phyloP scores from a whole-genome alignment of 2,113 vertebrate genomes.

The Proteles cristata region DNA sequence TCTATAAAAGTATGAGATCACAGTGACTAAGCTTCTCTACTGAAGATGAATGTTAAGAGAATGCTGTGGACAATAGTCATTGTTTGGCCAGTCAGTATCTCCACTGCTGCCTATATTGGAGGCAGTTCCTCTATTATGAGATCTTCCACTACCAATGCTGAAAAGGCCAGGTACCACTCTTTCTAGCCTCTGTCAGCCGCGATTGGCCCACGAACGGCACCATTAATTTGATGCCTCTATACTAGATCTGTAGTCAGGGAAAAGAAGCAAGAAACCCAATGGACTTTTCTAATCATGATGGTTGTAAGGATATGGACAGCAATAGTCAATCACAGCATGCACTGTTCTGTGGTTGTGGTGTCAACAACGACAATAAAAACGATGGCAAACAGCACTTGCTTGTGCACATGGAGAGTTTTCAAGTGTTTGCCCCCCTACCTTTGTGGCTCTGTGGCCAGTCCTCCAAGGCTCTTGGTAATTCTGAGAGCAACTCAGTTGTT shows the following conservation, averaged over 20 bases:
- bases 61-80: neutral
- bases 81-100: neutral
- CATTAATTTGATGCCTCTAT: neutral
- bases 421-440: neutral
- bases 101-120: neutral
- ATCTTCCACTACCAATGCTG: neutral
- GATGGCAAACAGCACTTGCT: neutral
- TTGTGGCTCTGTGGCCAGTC: neutral
- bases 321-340: too few relatives aligned
- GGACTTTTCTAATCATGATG: neutral
- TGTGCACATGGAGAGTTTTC: neutral
- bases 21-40: neutral
- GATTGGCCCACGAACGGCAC: neutral
- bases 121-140: neutral
- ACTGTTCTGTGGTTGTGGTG: neutral
- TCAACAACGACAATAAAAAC: neutral
- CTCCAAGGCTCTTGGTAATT: neutral
- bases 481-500: neutral
- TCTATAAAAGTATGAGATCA: neutral
- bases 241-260: neutral
- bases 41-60: neutral
- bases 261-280: neutral
- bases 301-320: neutral
- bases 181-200: neutral
- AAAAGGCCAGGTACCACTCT: neutral